These are phyloP conservation scores for Galaxias olidus DNA, from an alignment of 2,797 vertebrate species.

Conservation along the genomic window DNA sequence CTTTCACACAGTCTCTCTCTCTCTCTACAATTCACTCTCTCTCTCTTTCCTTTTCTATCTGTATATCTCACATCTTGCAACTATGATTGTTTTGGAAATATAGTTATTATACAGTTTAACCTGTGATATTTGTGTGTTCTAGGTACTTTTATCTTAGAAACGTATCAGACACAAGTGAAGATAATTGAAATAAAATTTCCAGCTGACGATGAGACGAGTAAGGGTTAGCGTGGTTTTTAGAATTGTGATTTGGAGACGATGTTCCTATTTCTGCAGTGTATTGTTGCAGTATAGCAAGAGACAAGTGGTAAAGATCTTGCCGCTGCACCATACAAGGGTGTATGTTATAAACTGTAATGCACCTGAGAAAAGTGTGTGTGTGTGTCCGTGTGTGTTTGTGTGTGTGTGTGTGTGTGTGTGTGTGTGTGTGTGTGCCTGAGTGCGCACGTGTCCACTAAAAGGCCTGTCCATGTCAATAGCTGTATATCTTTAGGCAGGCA, in stretches of 20 bases:
- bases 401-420: constrained; percentile 30
- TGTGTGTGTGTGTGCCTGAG: constrained; percentile 14
- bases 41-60: constrained; percentile 18
- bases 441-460: constrained; percentile 32
- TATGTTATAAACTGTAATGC: background rate
- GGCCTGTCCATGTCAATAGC: constrained; percentile 69
- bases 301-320: too few relatives aligned
- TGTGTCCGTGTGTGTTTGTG: background rate
- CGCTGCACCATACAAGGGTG: background rate
- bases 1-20: constrained; percentile 9
- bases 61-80: constrained; percentile 25
- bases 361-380: background rate
- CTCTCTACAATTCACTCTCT: constrained; percentile 9
- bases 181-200: too few relatives aligned
- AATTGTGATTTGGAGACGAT: too few relatives aligned
- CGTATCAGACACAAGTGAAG: too few relatives aligned
- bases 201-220: too few relatives aligned
- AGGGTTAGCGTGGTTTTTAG: too few relatives aligned
- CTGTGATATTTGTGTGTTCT: too few relatives aligned
- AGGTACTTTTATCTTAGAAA: too few relatives aligned
- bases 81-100: too few relatives aligned
- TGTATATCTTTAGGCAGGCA: constrained; percentile 68
- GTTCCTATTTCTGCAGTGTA: too few relatives aligned
- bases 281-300: too few relatives aligned
- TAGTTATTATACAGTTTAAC: too few relatives aligned